Evolutionary conservation across 1,140 invertebrate genomes (phyloP).

Genomic region (Oncopeltus fasciatus): DNA sequence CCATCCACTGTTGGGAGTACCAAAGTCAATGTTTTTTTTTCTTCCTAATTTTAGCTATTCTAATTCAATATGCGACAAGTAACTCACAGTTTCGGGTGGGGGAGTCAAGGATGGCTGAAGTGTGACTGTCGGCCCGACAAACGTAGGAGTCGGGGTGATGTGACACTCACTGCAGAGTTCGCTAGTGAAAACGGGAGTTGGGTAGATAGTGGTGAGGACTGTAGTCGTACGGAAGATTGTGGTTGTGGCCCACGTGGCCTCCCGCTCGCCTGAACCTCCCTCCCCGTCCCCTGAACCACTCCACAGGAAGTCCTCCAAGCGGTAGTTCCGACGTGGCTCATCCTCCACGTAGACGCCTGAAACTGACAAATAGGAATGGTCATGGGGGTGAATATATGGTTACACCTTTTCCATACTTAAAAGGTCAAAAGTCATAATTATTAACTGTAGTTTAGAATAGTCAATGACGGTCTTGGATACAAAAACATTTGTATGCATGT

Average conservation of each 20-base stretch:
- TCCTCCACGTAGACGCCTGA: slow-evolving; percentile 13
- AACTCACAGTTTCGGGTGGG: too few species aligned
- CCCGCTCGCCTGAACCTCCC: slow-evolving; percentile 26
- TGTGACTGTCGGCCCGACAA: slow-evolving; percentile 28
- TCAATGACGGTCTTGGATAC: too few species aligned
- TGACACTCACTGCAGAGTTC: slow-evolving; percentile 18
- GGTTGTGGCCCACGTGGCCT: slow-evolving; percentile 25
- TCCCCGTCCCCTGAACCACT: slow-evolving; percentile 62
- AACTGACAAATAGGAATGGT: too few species aligned
- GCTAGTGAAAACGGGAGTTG: slow-evolving; percentile 10
- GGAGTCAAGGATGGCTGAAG: slow-evolving; percentile 29
- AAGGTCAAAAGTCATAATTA: too few species aligned
- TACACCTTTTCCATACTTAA: too few species aligned
- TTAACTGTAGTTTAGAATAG: too few species aligned
- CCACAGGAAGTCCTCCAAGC: slow-evolving; percentile 72
- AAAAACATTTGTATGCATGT: too few species aligned
- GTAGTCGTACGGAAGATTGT: slow-evolving; percentile 33
- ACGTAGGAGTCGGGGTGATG: slow-evolving; percentile 27
- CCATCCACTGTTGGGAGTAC: too few species aligned
- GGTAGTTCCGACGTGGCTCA: slow-evolving; percentile 36
- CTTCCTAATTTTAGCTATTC: too few species aligned
- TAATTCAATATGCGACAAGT: too few species aligned
- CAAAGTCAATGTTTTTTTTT: too few species aligned
- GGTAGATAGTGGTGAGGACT: slow-evolving; percentile 15
- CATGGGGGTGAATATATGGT: too few species aligned